These are phyloP conservation scores for Clarias fuscus DNA, from an alignment of 2,797 vertebrate species.

Conservation along the genomic window DNA sequence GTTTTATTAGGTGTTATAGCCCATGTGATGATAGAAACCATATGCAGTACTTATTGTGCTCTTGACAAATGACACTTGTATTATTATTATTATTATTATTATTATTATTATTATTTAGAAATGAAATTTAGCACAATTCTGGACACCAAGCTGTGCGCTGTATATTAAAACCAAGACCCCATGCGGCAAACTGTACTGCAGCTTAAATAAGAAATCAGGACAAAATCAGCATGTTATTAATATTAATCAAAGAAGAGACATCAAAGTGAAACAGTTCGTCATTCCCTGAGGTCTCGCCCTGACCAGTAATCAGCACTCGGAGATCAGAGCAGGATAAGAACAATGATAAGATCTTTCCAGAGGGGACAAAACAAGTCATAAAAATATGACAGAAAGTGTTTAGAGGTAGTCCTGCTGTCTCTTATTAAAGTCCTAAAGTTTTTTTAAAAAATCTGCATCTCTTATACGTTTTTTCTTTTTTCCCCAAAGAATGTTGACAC, in stretches of 20 bases:
- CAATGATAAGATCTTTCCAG: constrained; percentile 53
- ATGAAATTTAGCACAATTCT: too few species aligned
- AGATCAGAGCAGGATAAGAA: background rate
- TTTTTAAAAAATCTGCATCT: too few species aligned
- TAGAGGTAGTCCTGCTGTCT: background rate
- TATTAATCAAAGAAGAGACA: constrained; percentile 28
- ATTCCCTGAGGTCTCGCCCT: background rate
- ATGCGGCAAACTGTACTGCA: background rate
- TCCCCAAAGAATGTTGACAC: background rate
- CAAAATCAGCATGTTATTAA: background rate
- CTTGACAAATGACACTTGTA: background rate
- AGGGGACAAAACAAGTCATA: constrained; percentile 39
- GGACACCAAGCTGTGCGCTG: background rate
- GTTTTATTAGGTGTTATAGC: background rate
- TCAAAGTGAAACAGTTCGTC: background rate
- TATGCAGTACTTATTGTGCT: too few species aligned
- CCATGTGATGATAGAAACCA: too few species aligned
- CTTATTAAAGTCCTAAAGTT: background rate
- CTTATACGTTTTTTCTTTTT: background rate
- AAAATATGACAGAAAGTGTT: background rate
- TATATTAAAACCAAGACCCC: background rate
- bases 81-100: background rate
- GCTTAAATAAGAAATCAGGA: background rate
- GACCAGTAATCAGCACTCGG: background rate
- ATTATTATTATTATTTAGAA: too few species aligned